A percentile compares a stretch with the other conserved stretches of the same genome.
Conservation (phyloP, 2,888 invertebrate species). For the Petrolisthes manimaculis region DNA sequence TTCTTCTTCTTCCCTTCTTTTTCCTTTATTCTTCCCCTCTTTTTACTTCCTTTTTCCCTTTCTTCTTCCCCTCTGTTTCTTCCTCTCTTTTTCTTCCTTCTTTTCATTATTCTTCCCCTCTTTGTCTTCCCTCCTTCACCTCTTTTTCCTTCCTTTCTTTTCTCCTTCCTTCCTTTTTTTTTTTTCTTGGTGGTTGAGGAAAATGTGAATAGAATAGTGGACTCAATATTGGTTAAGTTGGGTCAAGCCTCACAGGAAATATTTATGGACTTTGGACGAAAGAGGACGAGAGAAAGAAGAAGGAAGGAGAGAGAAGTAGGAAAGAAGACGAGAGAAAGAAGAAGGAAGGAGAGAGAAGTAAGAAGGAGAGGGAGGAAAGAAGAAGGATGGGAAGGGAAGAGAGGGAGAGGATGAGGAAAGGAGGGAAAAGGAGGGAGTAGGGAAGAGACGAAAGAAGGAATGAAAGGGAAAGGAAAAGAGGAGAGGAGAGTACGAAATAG, state of each 20-base stretch:
- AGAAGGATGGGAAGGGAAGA: background rate
- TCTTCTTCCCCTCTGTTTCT: too few species aligned
- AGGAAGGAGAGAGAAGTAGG: background rate
- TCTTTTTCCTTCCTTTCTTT: too few species aligned
- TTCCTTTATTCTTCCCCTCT: background rate
- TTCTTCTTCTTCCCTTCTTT: background rate
- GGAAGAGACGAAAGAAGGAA: background rate
- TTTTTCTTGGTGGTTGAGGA: too few species aligned
- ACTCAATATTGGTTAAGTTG: too few species aligned
- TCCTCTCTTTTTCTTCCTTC: too few species aligned
- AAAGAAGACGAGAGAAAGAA: background rate
- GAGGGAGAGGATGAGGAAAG: background rate
- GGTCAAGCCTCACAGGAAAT: too few species aligned
- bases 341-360: background rate
- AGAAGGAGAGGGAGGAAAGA: background rate
- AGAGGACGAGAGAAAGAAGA: background rate
- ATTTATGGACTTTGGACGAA: background rate
- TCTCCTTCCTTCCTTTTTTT: too few species aligned
- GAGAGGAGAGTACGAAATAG: background rate
- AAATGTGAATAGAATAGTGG: too few species aligned
- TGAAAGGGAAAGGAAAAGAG: background rate
- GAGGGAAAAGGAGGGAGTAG: background rate
- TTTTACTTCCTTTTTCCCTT: background rate
- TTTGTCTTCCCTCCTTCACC: too few species aligned
- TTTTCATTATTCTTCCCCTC: too few species aligned